These are phyloP conservation scores for Orthonychiurus folsomi DNA, from an alignment of 2,888 invertebrate species.

Conservation along the genomic window DNA sequence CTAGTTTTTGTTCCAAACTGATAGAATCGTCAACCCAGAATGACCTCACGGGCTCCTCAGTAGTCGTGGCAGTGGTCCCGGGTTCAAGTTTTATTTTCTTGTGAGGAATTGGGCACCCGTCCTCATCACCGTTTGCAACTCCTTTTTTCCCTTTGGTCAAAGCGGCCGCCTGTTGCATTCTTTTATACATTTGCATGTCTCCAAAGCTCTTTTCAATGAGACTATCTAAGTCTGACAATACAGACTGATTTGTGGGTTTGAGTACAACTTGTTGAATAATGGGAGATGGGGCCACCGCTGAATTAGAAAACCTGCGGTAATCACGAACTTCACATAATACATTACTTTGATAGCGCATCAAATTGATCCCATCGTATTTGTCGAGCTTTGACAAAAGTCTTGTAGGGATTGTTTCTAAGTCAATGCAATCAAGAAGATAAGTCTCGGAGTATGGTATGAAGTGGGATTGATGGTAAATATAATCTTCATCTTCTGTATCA, in stretches of 20 bases:
- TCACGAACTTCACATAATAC: constrained; percentile 36
- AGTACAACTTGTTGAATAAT: constrained; percentile 30
- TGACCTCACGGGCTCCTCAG: not conserved
- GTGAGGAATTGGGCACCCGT: not conserved
- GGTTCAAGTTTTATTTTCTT: not conserved
- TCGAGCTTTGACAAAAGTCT: constrained; percentile 27
- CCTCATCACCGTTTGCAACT: constrained; percentile 12
- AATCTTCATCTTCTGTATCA: not conserved
- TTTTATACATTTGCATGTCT: constrained; percentile 14
- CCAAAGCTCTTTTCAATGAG: constrained; percentile 22
- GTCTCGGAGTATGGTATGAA: constrained; percentile 34
- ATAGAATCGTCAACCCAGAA: constrained; percentile 45
- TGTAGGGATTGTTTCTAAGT: constrained; percentile 29
- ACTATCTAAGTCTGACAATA: constrained; percentile 31
- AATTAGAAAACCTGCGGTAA: constrained; percentile 23
- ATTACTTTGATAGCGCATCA: constrained; percentile 27
- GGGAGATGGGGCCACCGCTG: constrained; percentile 8
- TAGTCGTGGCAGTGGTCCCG: not conserved
- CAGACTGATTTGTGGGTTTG: constrained; percentile 29
- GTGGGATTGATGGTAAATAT: constrained; percentile 24
- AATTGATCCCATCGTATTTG: constrained; percentile 21
- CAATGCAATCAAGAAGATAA: constrained; percentile 33
- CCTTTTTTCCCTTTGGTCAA: not conserved
- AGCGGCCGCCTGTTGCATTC: not conserved
- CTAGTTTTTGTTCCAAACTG: constrained; percentile 65